phyloP scores from a whole-genome alignment of 2,888 invertebrate species.

The Temnothorax unifasciatus region DNA sequence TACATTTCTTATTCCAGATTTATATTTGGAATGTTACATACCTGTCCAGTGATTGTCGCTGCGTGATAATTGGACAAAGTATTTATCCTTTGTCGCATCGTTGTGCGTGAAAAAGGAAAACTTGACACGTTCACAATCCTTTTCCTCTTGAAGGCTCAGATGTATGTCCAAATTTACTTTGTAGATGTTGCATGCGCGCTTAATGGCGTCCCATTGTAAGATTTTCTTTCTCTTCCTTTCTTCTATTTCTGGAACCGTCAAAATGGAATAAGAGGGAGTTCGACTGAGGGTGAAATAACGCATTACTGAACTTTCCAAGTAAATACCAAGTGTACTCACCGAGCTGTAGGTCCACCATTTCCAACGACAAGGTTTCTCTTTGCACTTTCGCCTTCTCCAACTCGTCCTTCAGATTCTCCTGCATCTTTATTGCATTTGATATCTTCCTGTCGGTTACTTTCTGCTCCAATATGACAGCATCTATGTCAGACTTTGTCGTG shows the following conservation, averaged over 20 bases:
- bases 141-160: constrained; percentile 66
- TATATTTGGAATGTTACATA: constrained; percentile 60
- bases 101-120: constrained; percentile 78
- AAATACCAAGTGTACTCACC: constrained; percentile 69
- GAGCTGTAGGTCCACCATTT: constrained; percentile 79
- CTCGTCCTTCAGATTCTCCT: constrained; percentile 68
- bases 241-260: constrained; percentile 60
- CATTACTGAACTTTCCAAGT: not conserved
- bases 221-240: constrained; percentile 70
- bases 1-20: not conserved
- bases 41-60: constrained; percentile 78
- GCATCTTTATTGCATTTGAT: constrained; percentile 60
- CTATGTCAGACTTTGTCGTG: constrained; percentile 63
- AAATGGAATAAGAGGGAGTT: constrained; percentile 5
- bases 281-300: not conserved
- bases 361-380: constrained; percentile 74
- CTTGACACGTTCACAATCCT: constrained; percentile 72
- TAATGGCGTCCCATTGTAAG: constrained; percentile 78
- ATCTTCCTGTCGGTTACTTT: constrained; percentile 79
- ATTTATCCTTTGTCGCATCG: constrained; percentile 74
- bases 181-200: constrained; percentile 76
- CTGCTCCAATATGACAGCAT: constrained; percentile 69
- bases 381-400: constrained; percentile 67
- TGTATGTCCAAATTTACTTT: constrained; percentile 80
- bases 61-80: constrained; percentile 75